Conservation (phyloP, 2,888 invertebrate genomes). For the Scaptodrosophila latifasciaeformis region DNA sequence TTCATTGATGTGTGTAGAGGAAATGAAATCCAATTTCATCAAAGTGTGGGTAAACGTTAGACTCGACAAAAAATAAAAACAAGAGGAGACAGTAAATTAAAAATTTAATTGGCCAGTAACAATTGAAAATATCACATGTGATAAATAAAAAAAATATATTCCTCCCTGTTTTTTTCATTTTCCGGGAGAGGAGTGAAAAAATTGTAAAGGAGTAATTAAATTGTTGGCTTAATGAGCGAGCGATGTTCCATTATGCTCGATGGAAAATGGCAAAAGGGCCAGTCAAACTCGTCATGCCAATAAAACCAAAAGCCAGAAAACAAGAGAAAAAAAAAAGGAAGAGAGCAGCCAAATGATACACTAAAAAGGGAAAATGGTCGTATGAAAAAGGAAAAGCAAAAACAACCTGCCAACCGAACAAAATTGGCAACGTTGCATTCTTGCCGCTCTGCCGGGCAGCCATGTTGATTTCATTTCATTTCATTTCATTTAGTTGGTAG, state of each 20-base stretch:
- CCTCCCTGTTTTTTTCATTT: too few relatives aligned
- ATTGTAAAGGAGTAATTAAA: too few relatives aligned
- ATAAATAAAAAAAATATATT: too few relatives aligned
- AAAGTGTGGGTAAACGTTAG: too few relatives aligned
- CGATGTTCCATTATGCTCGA: conserved; percentile 20
- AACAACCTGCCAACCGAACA: conserved; percentile 39
- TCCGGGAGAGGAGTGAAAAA: too few relatives aligned
- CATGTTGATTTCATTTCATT: conserved; percentile 70
- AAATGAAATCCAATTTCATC: too few relatives aligned
- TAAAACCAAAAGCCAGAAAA: conserved; percentile 6
- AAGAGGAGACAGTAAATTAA: too few relatives aligned
- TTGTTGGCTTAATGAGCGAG: conserved; percentile 46
- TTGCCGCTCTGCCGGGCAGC: conserved; percentile 43
- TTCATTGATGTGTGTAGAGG: too few relatives aligned
- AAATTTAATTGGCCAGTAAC: too few relatives aligned
- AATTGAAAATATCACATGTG: too few relatives aligned
- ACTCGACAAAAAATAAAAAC: too few relatives aligned
- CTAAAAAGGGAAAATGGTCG: conserved; percentile 10
- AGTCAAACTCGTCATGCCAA: conserved; percentile 6
- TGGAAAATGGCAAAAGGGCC: background rate
- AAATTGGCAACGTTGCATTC: conserved; percentile 67
- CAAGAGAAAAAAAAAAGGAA: conserved; percentile 6
- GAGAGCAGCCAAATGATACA: conserved; percentile 4
- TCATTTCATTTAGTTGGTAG: conserved; percentile 57
- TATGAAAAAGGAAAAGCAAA: conserved; percentile 34